phyloP scores from a whole-genome alignment of 2,888 invertebrate genomes.

The Agrilus mali region DNA sequence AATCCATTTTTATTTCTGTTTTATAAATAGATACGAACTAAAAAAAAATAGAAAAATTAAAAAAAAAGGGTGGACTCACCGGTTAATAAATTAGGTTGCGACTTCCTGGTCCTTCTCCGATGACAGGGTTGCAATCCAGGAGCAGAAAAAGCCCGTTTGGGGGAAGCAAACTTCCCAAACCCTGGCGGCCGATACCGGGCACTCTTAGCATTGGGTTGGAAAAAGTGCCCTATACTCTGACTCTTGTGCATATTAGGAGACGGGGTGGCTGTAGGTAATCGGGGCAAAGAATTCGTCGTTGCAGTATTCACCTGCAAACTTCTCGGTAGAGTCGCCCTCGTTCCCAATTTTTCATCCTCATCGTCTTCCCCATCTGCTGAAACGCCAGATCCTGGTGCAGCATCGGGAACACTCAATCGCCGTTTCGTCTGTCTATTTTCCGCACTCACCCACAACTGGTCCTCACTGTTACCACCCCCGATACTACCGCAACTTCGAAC shows the following conservation, averaged over 20 bases:
- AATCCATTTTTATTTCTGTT: no score
- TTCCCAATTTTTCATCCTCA: slow-evolving; percentile 43
- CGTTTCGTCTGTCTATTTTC: slow-evolving; percentile 28
- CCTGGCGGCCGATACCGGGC: slow-evolving; percentile 80
- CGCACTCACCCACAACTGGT: slow-evolving; percentile 31
- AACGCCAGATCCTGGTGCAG: slow-evolving; percentile 34
- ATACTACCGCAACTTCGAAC: slow-evolving; percentile 75
- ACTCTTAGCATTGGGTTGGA: slow-evolving; percentile 61
- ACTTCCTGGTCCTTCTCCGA: slow-evolving; percentile 40
- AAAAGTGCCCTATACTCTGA: slow-evolving; percentile 47
- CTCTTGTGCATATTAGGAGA: slow-evolving; percentile 45
- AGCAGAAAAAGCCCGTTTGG: slow-evolving; percentile 63
- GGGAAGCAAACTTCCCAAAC: slow-evolving; percentile 47
- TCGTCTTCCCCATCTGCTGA: slow-evolving; percentile 39
- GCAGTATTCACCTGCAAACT: slow-evolving; percentile 46
- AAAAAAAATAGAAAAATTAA: not conserved
- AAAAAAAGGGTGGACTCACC: slow-evolving; percentile 39
- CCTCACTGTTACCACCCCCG: slow-evolving; percentile 52
- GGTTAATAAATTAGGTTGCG: slow-evolving; percentile 31
- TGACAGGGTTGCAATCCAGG: slow-evolving; percentile 60
- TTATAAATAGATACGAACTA: not conserved
- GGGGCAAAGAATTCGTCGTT: slow-evolving; percentile 65
- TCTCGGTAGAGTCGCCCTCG: slow-evolving; percentile 48
- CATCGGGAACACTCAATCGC: slow-evolving; percentile 47
- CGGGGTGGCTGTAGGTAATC: slow-evolving; percentile 47